Evolutionary conservation across 2,888 invertebrate species (phyloP).

Genomic region (Epirrita christyi): DNA sequence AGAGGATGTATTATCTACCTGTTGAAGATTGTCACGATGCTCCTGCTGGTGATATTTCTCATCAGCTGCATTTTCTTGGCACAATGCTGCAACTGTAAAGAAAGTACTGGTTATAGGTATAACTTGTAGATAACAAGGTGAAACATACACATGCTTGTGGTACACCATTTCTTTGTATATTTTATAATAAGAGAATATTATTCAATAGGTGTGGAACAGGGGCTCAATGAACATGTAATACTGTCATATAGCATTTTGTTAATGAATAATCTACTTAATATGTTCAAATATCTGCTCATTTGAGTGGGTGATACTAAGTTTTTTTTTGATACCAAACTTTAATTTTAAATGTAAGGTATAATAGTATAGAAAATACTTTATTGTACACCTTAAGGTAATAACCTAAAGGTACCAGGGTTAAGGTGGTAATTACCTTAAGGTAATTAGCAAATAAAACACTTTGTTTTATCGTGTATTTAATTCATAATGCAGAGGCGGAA

Average conservation of each 20-base stretch:
- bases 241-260: background rate
- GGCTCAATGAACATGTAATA: background rate
- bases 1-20: slow-evolving; percentile 74
- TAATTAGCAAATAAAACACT: background rate
- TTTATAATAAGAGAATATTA: background rate
- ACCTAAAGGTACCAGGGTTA: too few species aligned
- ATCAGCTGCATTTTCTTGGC: slow-evolving; percentile 53
- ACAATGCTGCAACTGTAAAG: slow-evolving; percentile 58
- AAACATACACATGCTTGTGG: slow-evolving; percentile 5
- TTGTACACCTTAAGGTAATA: too few species aligned
- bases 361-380: background rate
- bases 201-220: slow-evolving; percentile 10
- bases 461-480: background rate
- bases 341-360: too few species aligned
- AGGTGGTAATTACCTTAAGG: too few species aligned
- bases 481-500: background rate
- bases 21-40: slow-evolving; percentile 54
- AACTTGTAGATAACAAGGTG: slow-evolving; percentile 2
- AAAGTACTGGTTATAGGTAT: slow-evolving; percentile 10
- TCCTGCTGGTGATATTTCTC: slow-evolving; percentile 50
- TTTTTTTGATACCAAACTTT: too few species aligned
- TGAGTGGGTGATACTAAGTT: too few species aligned
- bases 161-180: background rate
- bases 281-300: too few species aligned
- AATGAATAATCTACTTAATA: background rate